Evolutionary conservation across 2,888 invertebrate genomes (phyloP).

Genomic region (Eretmocerus hayati): DNA sequence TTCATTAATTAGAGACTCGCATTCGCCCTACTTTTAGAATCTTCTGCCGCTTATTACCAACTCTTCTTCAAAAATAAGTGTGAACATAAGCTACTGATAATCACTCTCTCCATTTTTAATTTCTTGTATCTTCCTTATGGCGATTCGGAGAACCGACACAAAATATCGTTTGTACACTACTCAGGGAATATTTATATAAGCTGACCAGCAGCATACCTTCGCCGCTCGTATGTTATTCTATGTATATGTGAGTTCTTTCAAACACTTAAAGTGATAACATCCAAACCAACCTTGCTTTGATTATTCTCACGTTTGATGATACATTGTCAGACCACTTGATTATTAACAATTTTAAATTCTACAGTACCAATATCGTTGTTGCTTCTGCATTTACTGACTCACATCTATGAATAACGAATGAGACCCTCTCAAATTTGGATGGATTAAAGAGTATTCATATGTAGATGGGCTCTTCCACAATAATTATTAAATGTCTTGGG

Average conservation of each 20-base stretch:
- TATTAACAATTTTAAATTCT: conserved; percentile 26
- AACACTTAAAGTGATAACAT: conserved; percentile 8
- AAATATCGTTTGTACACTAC: not conserved
- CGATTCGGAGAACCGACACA: no score
- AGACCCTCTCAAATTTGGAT: conserved; percentile 8
- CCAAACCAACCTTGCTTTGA: conserved; percentile 3
- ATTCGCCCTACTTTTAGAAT: no score
- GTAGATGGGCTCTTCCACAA: no score
- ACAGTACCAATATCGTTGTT: conserved; percentile 11
- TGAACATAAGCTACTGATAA: no score
- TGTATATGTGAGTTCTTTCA: conserved; percentile 1
- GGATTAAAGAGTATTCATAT: no score
- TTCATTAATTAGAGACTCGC: no score
- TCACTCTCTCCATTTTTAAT: no score
- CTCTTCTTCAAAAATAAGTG: no score
- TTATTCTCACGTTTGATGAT: conserved; percentile 13
- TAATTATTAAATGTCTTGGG: no score
- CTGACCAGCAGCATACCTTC: conserved; percentile 11
- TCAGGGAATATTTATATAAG: conserved; percentile 7
- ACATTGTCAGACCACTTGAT: conserved; percentile 23
- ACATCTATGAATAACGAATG: conserved; percentile 8
- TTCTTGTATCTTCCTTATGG: no score
- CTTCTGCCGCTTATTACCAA: no score
- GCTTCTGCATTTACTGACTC: not conserved
- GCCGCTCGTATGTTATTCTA: conserved; percentile 5